Evolutionary conservation across 2,888 invertebrate genomes (phyloP).

Genomic region (Crematogaster levior): DNA sequence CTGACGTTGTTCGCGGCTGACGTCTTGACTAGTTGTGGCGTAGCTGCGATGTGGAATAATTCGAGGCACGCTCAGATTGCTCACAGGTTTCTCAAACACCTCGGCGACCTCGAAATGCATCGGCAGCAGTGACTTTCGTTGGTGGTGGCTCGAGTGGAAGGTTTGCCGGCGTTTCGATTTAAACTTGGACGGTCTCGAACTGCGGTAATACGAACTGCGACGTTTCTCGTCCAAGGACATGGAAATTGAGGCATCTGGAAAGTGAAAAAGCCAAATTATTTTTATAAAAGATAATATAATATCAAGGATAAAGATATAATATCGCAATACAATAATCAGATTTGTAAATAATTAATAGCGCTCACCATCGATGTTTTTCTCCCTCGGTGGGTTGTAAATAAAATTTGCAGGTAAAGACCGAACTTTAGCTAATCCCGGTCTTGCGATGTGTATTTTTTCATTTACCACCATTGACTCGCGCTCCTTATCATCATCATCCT

Average conservation of each 20-base stretch:
- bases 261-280: background rate
- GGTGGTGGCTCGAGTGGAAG: conserved; percentile 80
- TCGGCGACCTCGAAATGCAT: conserved; percentile 82
- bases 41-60: conserved; percentile 77
- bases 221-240: conserved; percentile 76
- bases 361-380: conserved; percentile 78
- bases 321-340: background rate
- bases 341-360: background rate
- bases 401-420: conserved; percentile 94
- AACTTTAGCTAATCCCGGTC: conserved; percentile 86
- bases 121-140: conserved; percentile 73
- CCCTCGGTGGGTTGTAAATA: conserved; percentile 91
- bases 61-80: conserved; percentile 82
- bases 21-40: conserved; percentile 40
- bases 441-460: conserved; percentile 74
- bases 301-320: background rate
- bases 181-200: conserved; percentile 77
- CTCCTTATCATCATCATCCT: conserved; percentile 86
- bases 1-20: conserved; percentile 52
- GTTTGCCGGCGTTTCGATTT: conserved; percentile 84
- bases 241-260: conserved; percentile 78
- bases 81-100: conserved; percentile 80
- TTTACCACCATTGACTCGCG: conserved; percentile 67
- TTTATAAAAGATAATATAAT: background rate
- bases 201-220: conserved; percentile 77